Conservation (phyloP, 2,888 invertebrate genomes). For the Dromius quadrimaculatus region DNA sequence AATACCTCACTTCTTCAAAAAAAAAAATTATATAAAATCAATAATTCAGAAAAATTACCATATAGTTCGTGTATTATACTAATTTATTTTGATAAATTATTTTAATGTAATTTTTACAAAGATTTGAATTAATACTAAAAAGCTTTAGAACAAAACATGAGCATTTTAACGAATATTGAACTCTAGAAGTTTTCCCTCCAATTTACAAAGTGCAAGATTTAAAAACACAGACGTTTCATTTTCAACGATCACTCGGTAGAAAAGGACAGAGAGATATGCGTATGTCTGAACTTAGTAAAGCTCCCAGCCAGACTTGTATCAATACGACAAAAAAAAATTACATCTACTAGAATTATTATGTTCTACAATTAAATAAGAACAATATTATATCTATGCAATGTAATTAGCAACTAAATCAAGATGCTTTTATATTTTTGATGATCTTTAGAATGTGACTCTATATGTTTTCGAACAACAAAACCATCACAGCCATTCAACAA, state of each 20-base stretch:
- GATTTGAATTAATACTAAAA: slow-evolving; percentile 55
- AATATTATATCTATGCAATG: neutral
- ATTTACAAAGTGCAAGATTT: slow-evolving; percentile 54
- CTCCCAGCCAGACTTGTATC: slow-evolving; percentile 24
- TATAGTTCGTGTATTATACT: neutral
- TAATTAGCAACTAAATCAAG: neutral
- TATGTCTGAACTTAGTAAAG: slow-evolving; percentile 57
- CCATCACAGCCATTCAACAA: slow-evolving; percentile 6
- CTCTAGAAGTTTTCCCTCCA: slow-evolving; percentile 64
- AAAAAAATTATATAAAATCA: neutral
- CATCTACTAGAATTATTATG: slow-evolving; percentile 4
- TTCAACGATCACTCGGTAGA: slow-evolving; percentile 57
- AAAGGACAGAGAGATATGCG: slow-evolving; percentile 59
- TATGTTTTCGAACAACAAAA: slow-evolving; percentile 47
- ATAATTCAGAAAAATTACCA: neutral
- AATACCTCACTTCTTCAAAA: neutral
- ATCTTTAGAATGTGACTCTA: slow-evolving; percentile 41
- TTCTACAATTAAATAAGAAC: neutral
- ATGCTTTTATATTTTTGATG: slow-evolving; percentile 1
- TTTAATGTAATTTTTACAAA: slow-evolving; percentile 42
- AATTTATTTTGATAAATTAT: slow-evolving; percentile 9
- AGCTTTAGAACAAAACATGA: neutral
- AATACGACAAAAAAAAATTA: slow-evolving; percentile 34
- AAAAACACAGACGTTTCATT: slow-evolving; percentile 47
- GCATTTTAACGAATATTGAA: slow-evolving; percentile 12